Evolutionary conservation across 2,888 invertebrate species (phyloP).

Genomic region (Tribolium freemani): DNA sequence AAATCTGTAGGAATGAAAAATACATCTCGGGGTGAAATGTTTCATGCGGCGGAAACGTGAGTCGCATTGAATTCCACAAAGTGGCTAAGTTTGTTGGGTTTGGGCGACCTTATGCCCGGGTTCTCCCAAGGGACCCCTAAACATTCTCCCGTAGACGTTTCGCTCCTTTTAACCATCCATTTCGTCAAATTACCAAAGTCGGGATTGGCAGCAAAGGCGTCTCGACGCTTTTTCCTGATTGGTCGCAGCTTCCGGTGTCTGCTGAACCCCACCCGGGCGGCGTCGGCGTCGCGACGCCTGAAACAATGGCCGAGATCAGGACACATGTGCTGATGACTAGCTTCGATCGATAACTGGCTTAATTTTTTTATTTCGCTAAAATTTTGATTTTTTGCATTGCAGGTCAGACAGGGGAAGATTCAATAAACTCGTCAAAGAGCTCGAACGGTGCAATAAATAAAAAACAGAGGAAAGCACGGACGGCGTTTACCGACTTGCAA

Average conservation of each 20-base stretch:
- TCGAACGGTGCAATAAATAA: slow-evolving; percentile 77
- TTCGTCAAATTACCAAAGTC: slow-evolving; percentile 6
- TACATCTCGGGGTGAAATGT: slow-evolving; percentile 55
- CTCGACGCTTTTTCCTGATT: slow-evolving; percentile 54
- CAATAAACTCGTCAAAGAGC: slow-evolving; percentile 74
- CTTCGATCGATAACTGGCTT: neutral
- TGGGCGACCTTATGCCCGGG: slow-evolving; percentile 64
- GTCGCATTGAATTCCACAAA: slow-evolving; percentile 65
- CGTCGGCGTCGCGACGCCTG: slow-evolving; percentile 56
- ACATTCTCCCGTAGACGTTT: slow-evolving; percentile 25
- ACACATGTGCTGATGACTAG: neutral
- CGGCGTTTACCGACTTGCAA: slow-evolving; percentile 99
- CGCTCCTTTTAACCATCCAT: slow-evolving; percentile 16
- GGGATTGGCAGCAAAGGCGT: slow-evolving; percentile 26
- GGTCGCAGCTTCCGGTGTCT: slow-evolving; percentile 62
- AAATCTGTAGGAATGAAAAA: slow-evolving; percentile 34
- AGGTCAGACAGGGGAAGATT: slow-evolving; percentile 91
- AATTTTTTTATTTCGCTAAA: neutral
- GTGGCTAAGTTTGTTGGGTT: slow-evolving; percentile 66
- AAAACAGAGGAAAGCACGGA: slow-evolving; percentile 96
- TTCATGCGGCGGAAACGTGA: slow-evolving; percentile 66
- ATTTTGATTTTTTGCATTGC: slow-evolving; percentile 56
- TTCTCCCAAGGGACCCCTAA: slow-evolving; percentile 44
- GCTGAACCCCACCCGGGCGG: slow-evolving; percentile 49
- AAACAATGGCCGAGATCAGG: slow-evolving; percentile 48